Percentiles rank a stretch among this genome's conserved stretches.
Evolutionary conservation across 2,113 vertebrate species (phyloP).

Genomic region (Hirundichthys speculiger): DNA sequence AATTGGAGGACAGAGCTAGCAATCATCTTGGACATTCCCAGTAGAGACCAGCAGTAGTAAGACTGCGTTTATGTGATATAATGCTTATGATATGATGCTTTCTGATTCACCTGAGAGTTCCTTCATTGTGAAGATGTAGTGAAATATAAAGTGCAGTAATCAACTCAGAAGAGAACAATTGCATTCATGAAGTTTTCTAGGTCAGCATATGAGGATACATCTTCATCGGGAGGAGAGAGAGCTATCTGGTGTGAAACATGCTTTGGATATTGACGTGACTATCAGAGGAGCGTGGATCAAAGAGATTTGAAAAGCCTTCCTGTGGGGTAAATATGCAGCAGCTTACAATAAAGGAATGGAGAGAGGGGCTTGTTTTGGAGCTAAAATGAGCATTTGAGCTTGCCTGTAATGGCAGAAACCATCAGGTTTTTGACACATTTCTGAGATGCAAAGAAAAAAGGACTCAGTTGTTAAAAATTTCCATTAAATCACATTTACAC

Average conservation of each 20-base stretch:
- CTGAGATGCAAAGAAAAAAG: background rate
- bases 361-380: slow-evolving; percentile 23
- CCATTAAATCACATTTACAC: background rate
- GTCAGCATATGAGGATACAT: slow-evolving; percentile 46
- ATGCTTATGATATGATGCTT: no score
- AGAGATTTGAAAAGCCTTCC: slow-evolving; percentile 45
- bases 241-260: slow-evolving; percentile 46
- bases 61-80: slow-evolving; percentile 22
- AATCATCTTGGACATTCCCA: slow-evolving; percentile 27
- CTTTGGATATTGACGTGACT: slow-evolving; percentile 46
- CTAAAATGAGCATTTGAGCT: slow-evolving; percentile 26
- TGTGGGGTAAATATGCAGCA: slow-evolving; percentile 43
- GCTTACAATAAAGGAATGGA: slow-evolving; percentile 38
- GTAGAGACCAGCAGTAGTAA: slow-evolving; percentile 5
- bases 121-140: slow-evolving; percentile 20
- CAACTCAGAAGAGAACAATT: slow-evolving; percentile 45
- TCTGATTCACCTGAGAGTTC: slow-evolving; percentile 34
- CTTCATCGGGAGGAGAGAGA: slow-evolving; percentile 21
- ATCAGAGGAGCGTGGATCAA: slow-evolving; percentile 55
- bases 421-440: background rate
- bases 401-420: slow-evolving; percentile 11
- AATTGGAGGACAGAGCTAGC: slow-evolving; percentile 22
- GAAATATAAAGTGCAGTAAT: slow-evolving; percentile 43
- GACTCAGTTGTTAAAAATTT: background rate
- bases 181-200: slow-evolving; percentile 54